Conservation (phyloP, 1,140 invertebrate species). For the Drosophila ananassae region DNA sequence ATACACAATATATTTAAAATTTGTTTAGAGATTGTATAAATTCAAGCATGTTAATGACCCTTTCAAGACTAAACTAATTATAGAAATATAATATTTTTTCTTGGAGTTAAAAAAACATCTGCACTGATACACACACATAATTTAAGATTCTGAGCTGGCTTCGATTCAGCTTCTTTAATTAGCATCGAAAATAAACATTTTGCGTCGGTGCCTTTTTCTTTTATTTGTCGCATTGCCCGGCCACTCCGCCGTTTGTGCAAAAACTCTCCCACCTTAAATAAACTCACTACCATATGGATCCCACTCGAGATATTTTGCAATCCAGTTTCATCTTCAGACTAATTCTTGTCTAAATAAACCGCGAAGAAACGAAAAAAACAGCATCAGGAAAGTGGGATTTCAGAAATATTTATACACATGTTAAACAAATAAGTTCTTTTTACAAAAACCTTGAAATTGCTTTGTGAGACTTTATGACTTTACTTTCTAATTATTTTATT, state of each 20-base stretch:
- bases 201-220: slow-evolving; percentile 38
- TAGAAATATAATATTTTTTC: no score
- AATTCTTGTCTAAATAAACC: slow-evolving; percentile 76
- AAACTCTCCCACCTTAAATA: neutral
- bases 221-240: slow-evolving; percentile 57
- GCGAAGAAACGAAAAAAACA: slow-evolving; percentile 34
- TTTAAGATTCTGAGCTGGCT: slow-evolving; percentile 20
- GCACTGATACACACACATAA: slow-evolving; percentile 7
- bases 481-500: slow-evolving; percentile 46
- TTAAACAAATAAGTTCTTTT: slow-evolving; percentile 68
- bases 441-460: slow-evolving; percentile 61
- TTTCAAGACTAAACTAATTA: no score
- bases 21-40: no score
- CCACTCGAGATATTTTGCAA: slow-evolving; percentile 25
- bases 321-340: slow-evolving; percentile 69
- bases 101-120: neutral
- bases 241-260: neutral
- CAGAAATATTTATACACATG: slow-evolving; percentile 63
- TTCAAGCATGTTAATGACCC: no score
- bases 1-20: no score
- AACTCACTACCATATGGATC: slow-evolving; percentile 18
- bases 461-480: slow-evolving; percentile 28
- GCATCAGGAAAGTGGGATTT: slow-evolving; percentile 19
- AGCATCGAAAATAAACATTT: slow-evolving; percentile 70
- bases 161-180: slow-evolving; percentile 65